Evolutionary conservation across 2,797 vertebrate species (phyloP).

Genomic region (Phataginus tricuspis): DNA sequence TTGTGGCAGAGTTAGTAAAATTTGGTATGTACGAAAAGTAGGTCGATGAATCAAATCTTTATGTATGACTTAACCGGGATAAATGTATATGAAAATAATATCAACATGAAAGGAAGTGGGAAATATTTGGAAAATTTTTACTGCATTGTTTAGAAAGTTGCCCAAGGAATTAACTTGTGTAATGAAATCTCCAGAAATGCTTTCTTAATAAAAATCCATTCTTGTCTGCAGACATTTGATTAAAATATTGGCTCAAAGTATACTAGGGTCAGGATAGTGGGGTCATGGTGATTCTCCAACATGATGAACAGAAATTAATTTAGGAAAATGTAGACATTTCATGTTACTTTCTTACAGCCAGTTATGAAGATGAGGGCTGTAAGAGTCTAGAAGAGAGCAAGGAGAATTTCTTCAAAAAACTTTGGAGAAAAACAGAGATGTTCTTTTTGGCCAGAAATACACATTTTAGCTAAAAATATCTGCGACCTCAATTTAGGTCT

Average conservation of each 20-base stretch:
- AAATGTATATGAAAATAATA: neutral
- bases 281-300: neutral
- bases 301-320: neutral
- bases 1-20: neutral
- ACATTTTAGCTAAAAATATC: constrained; percentile 33
- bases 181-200: constrained; percentile 16
- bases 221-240: neutral
- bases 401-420: constrained; percentile 47
- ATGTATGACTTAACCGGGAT: neutral
- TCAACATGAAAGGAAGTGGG: neutral
- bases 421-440: constrained; percentile 7
- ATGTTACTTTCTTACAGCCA: neutral
- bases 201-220: constrained; percentile 43
- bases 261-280: neutral
- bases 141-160: constrained; percentile 28
- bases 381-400: neutral
- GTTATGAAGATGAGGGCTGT: neutral
- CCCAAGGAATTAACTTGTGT: neutral
- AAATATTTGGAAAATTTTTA: neutral
- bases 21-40: constrained; percentile 26
- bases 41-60: neutral
- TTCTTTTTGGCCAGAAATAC: constrained; percentile 52
- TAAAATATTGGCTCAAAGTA: neutral
- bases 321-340: neutral
- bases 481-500: constrained; percentile 22